Evolutionary conservation across 2,797 vertebrate genomes (phyloP).

Genomic region (Ctenochaetus hawaiiensis): DNA sequence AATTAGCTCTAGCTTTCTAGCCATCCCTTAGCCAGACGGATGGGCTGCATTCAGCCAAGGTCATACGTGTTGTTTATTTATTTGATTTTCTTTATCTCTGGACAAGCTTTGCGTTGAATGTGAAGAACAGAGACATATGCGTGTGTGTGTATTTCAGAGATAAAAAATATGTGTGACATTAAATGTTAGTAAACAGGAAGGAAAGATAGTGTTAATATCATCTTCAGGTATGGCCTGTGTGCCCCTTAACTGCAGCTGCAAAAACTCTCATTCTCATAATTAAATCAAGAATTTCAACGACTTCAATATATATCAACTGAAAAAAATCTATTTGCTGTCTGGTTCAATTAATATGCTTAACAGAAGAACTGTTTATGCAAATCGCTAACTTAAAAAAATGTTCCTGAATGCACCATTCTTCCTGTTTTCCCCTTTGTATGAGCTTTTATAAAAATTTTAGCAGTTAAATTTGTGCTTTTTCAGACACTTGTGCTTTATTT

Average conservation of each 20-base stretch:
- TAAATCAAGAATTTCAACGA: neutral
- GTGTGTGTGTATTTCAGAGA: neutral
- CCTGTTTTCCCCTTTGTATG: neutral
- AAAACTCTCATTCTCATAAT: neutral
- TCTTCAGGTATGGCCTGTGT: neutral
- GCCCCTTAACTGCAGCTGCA: neutral
- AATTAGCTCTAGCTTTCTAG: conserved; percentile 60
- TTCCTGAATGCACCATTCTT: neutral
- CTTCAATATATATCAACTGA: neutral
- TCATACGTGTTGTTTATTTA: conserved; percentile 50
- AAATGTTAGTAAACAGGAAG: neutral
- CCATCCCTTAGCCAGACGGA: conserved; percentile 52
- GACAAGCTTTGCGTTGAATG: conserved; percentile 10
- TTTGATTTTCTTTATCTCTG: conserved; percentile 42
- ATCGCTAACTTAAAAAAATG: neutral
- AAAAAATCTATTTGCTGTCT: neutral
- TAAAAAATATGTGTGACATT: conserved; percentile 3
- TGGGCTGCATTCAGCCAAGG: conserved; percentile 53
- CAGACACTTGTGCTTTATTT: neutral
- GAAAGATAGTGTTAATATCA: neutral
- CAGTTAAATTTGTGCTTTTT: neutral
- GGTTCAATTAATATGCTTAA: neutral
- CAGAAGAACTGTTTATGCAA: neutral
- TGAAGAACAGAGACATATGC: neutral
- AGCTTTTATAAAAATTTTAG: neutral